Conservation (phyloP, 2,888 invertebrate species). For the Eupithecia pulchellata region DNA sequence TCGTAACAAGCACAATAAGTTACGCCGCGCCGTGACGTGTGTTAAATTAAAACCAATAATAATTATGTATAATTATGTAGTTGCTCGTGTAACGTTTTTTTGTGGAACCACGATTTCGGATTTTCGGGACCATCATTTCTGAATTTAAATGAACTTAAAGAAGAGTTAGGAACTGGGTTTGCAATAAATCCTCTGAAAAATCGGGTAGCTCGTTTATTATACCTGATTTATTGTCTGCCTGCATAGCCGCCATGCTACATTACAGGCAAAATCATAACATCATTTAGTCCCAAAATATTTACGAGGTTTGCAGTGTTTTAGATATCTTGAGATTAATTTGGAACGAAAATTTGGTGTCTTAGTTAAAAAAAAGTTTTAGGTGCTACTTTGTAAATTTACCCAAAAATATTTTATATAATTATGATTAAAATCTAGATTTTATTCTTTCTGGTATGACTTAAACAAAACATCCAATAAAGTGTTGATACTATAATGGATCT, state of each 20-base stretch:
- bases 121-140: background rate
- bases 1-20: too few species aligned
- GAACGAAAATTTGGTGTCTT: background rate
- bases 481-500: too few species aligned
- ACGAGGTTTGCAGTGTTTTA: background rate
- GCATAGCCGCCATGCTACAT: conserved; percentile 11
- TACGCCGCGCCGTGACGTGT: too few species aligned
- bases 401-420: too few species aligned
- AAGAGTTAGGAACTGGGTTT: background rate
- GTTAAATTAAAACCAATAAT: too few species aligned
- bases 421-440: background rate
- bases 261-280: conserved; percentile 2
- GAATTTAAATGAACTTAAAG: background rate
- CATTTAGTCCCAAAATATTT: background rate
- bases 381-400: background rate
- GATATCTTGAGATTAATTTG: background rate
- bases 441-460: background rate
- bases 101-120: too few species aligned
- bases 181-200: background rate
- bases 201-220: conserved; percentile 10
- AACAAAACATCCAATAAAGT: background rate
- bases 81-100: too few species aligned
- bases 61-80: too few species aligned
- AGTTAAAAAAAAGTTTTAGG: background rate
- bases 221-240: conserved; percentile 21